Base-by-base conservation (phyloP, 2,888 invertebrate genomes). In the Lasioglossum pauxillum region DNA sequence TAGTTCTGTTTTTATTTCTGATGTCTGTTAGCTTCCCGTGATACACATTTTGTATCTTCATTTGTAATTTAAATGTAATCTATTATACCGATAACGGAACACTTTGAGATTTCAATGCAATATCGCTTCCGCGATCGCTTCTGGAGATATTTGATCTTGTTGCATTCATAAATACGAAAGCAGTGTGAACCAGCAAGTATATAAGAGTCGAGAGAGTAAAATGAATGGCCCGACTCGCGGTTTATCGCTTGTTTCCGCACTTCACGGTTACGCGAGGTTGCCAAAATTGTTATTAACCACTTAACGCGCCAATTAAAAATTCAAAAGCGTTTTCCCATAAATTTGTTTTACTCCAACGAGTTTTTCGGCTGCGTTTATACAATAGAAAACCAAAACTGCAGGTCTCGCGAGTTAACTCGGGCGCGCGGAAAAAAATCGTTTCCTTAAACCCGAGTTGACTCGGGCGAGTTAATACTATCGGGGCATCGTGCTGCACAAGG, bases 211-310 rank as follows among this genome's bases (percentile, higher is more conserved):
- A 57, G n/a, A 57, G 12, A 57, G 57, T 57, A 73, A 76, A 82
- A 82, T 41, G 27, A 35, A 49, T 5, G 35, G 4, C 23, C 12
- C 31, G 31, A 38, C 67, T 79, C 67, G 14, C 73, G 35, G 57
- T 57, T 69, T 16, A 16, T 14, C 16, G 16, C 0, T 41, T 41
- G 53, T 79, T 74, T 74, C 53, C 67, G 19, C 53, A 35, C 41
- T n/a, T 31, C 60, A 16, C 14, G 31, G 27, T 14, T 12, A 27
- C 60, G 60, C 60, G 27, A 27, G 12, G 2, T 49, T 60, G 35
- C 46, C 41, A 12, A 35, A 49, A 75, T 75, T 72, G 64, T 64
- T 75, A 49, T 49, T 75, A 57, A 35, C 35, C 35, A 35, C 35
- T 35, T 0, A 35, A 35, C 35, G 5, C 35, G 5, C 5, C 4